These are phyloP conservation scores for Parazoanthus swiftii DNA, from an alignment of 92 coral and sea anemone species.

Conservation along the genomic window DNA sequence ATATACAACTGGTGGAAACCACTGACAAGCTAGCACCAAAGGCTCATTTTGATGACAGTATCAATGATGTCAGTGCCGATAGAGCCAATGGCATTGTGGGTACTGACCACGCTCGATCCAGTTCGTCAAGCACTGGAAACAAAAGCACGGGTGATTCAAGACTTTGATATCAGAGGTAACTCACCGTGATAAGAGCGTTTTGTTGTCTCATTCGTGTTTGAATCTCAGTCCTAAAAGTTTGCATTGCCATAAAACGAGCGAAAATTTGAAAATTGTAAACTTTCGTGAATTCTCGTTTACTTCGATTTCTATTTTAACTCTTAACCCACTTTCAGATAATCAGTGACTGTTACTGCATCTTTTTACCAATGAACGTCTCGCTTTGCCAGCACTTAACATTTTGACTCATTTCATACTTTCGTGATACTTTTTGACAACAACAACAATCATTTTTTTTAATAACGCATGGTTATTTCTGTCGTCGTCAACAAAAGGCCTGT, in stretches of 20 bases:
- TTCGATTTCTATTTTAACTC: neutral
- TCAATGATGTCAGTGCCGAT: constrained; percentile 34
- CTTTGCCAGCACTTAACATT: neutral
- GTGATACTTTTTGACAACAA: neutral
- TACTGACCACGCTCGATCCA: constrained; percentile 14
- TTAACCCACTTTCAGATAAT: neutral
- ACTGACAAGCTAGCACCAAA: constrained; percentile 41
- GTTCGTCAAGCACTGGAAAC: constrained; percentile 36
- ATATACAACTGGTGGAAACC: constrained; percentile 19
- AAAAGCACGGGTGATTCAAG: constrained; percentile 20
- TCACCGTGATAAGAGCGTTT: neutral
- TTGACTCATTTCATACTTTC: neutral
- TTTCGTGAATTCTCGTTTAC: neutral
- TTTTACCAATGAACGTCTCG: neutral
- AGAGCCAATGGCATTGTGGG: constrained; percentile 46
- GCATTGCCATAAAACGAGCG: neutral
- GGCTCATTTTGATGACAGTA: constrained; percentile 40
- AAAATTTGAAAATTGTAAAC: neutral
- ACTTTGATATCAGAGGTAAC: constrained; percentile 27
- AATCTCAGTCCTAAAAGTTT: neutral
- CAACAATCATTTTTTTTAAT: too few species aligned
- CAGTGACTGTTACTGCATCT: neutral
- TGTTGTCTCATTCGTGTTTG: neutral
- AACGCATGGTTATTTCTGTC: too few species aligned
- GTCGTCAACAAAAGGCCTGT: too few species aligned